Percentiles rank a stretch among this genome's conserved stretches.
These are phyloP conservation scores for Oryzias celebensis DNA, from an alignment of 2,113 vertebrate species.

Conservation along the genomic window DNA sequence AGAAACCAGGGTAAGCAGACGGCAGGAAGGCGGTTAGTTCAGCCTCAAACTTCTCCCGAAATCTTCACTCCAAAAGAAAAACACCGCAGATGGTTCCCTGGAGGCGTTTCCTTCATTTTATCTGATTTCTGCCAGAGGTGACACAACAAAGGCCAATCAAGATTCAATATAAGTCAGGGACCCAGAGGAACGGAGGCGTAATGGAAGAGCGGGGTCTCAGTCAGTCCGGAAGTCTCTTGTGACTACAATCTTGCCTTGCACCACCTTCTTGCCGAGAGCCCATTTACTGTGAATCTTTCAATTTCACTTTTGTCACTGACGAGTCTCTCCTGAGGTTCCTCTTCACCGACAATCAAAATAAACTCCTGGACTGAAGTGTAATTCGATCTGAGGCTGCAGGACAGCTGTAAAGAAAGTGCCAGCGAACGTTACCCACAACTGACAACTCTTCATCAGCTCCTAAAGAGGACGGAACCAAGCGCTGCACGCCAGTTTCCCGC, in stretches of 20 bases:
- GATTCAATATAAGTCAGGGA: constrained; percentile 38
- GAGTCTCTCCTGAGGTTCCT: constrained; percentile 53
- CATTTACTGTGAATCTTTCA: constrained; percentile 52
- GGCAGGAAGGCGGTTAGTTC: too few relatives aligned
- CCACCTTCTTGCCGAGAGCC: constrained; percentile 44
- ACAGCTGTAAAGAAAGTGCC: constrained; percentile 30
- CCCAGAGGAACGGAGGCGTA: constrained; percentile 11
- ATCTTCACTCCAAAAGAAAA: constrained; percentile 4
- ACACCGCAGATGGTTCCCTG: constrained; percentile 13
- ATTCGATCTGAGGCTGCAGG: constrained; percentile 56
- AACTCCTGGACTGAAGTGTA: constrained; percentile 59
- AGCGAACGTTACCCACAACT: constrained; percentile 28
- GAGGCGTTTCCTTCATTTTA: constrained; percentile 20
- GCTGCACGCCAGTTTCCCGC: constrained; percentile 16
- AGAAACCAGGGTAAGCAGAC: too few relatives aligned
- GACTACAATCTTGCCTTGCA: constrained; percentile 36
- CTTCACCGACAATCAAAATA: constrained; percentile 58
- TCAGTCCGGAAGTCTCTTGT: constrained; percentile 51
- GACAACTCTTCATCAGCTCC: constrained; percentile 49
- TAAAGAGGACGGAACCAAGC: constrained; percentile 32
- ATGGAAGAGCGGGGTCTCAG: constrained; percentile 22
- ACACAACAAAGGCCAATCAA: constrained; percentile 35
- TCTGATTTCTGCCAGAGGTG: constrained; percentile 20
- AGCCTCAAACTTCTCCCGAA: too few relatives aligned
- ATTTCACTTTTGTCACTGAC: constrained; percentile 60